phyloP scores from a whole-genome alignment of 1,140 invertebrate genomes.

The Ladona fulva region DNA sequence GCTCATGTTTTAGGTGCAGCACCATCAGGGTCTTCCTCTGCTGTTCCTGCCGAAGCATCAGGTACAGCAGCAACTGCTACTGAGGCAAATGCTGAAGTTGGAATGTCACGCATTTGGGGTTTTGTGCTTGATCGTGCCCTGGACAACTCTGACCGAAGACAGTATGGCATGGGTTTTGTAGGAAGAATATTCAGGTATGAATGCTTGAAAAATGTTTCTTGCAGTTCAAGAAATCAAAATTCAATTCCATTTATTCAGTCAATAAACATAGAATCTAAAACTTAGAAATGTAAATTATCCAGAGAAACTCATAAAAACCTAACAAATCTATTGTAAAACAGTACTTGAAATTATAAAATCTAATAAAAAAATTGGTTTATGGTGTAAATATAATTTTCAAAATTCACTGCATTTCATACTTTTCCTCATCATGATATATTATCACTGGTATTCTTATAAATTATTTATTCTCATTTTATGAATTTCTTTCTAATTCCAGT shows the following conservation, averaged over 20 bases:
- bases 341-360: no score
- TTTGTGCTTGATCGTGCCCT: conserved; percentile 57
- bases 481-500: no score
- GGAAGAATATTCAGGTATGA: conserved; percentile 62
- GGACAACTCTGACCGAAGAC: conserved; percentile 71
- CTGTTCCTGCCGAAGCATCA: not conserved
- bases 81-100: conserved; percentile 27
- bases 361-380: no score
- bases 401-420: no score
- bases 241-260: no score
- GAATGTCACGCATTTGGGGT: conserved; percentile 48
- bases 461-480: no score
- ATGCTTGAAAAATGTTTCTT: not conserved
- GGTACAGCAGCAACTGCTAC: not conserved
- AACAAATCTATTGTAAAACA: no score
- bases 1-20: not conserved
- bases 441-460: no score
- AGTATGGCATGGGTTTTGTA: conserved; percentile 76
- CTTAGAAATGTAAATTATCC: not conserved
- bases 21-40: not conserved
- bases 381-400: no score
- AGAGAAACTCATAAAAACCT: not conserved
- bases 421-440: no score
- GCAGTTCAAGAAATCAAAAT: not conserved
- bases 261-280: no score